Evolutionary conservation across 2,888 invertebrate genomes (phyloP).

Genomic region (Acronicta aceris): DNA sequence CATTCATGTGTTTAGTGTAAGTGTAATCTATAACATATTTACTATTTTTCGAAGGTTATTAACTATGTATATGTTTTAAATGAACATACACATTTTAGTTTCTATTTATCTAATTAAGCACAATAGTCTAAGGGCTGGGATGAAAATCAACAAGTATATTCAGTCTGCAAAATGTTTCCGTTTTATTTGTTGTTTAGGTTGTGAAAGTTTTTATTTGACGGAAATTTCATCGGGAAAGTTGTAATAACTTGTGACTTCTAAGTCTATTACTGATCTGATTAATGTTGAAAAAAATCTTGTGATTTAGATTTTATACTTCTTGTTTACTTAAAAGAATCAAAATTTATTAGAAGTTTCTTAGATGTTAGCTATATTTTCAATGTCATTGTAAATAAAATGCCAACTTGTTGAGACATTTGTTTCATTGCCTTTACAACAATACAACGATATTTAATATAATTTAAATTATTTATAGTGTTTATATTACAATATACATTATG

Average conservation of each 20-base stretch:
- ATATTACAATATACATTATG: slow-evolving; percentile 58
- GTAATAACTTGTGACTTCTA: slow-evolving; percentile 69
- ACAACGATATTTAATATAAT: slow-evolving; percentile 60
- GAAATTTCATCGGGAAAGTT: slow-evolving; percentile 64
- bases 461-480: slow-evolving; percentile 59
- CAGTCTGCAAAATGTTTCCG: slow-evolving; percentile 48
- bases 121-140: slow-evolving; percentile 85
- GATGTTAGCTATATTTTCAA: slow-evolving; percentile 89
- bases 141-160: slow-evolving; percentile 75
- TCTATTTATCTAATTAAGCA: slow-evolving; percentile 77
- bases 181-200: slow-evolving; percentile 66
- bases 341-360: slow-evolving; percentile 87
- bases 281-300: slow-evolving; percentile 82
- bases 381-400: slow-evolving; percentile 90
- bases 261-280: slow-evolving; percentile 73
- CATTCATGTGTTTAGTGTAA: slow-evolving; percentile 73
- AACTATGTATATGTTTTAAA: slow-evolving; percentile 73
- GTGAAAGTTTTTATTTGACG: slow-evolving; percentile 62
- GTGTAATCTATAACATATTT: slow-evolving; percentile 79
- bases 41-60: slow-evolving; percentile 87
- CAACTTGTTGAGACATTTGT: slow-evolving; percentile 87
- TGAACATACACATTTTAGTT: slow-evolving; percentile 77
- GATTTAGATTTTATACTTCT: slow-evolving; percentile 90
- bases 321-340: slow-evolving; percentile 86
- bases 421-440: slow-evolving; percentile 70